These are phyloP conservation scores for Machimus rusticus DNA, from an alignment of 2,888 invertebrate genomes.

Conservation along the genomic window DNA sequence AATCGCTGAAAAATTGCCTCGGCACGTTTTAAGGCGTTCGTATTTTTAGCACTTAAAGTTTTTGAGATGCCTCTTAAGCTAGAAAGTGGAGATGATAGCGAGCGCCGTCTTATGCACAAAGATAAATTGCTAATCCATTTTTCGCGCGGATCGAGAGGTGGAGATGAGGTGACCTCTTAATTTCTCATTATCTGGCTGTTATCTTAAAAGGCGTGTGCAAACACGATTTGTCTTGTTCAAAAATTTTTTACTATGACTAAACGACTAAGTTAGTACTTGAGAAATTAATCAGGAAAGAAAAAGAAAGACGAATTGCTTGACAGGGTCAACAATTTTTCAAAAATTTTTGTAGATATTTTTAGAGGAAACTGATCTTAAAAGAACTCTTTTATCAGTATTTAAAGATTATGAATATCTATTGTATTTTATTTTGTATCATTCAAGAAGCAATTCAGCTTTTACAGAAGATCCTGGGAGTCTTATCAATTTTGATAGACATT, in stretches of 20 bases:
- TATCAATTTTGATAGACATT: no score
- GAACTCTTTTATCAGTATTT: no score
- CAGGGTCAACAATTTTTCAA: background rate
- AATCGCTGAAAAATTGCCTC: background rate
- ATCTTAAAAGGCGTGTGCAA: background rate
- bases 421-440: no score
- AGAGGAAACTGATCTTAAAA: background rate
- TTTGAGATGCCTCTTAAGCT: background rate
- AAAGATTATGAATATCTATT: no score
- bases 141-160: background rate
- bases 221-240: background rate
- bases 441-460: no score
- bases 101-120: background rate
- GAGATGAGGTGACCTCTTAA: background rate
- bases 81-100: background rate
- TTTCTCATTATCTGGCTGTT: background rate
- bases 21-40: background rate
- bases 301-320: background rate
- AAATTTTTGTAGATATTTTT: background rate
- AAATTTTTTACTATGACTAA: background rate
- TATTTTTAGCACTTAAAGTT: background rate
- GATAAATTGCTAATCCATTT: background rate
- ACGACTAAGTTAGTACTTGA: background rate
- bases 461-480: no score
- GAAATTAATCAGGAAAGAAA: background rate